A percentile compares a stretch with the other conserved stretches of the same genome.
Conservation (phyloP, 2,888 invertebrate species). For the Slavum lentiscoides region DNA sequence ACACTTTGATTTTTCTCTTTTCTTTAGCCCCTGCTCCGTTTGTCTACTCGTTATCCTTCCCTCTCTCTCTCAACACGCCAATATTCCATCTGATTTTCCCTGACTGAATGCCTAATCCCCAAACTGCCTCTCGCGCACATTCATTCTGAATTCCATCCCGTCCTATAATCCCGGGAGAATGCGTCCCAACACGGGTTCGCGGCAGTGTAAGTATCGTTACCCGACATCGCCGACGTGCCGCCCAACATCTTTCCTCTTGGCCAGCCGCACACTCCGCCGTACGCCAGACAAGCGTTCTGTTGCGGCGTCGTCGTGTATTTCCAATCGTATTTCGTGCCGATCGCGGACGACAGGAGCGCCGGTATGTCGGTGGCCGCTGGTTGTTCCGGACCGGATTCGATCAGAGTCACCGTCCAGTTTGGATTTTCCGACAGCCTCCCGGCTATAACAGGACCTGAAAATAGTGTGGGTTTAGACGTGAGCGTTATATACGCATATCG, state of each 20-base stretch:
- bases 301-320: slow-evolving; percentile 63
- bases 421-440: slow-evolving; percentile 62
- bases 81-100: no score
- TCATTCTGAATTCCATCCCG: no score
- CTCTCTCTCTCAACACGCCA: no score
- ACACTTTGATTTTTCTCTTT: no score
- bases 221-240: slow-evolving; percentile 57
- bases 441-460: slow-evolving; percentile 62
- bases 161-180: no score
- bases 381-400: slow-evolving; percentile 63
- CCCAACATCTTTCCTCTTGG: slow-evolving; percentile 61
- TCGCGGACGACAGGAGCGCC: slow-evolving; percentile 59
- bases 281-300: slow-evolving; percentile 57
- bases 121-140: no score
- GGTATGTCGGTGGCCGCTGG: slow-evolving; percentile 61
- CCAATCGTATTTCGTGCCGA: slow-evolving; percentile 62
- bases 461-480: no score
- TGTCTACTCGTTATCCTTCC: no score
- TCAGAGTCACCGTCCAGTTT: slow-evolving; percentile 60
- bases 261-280: slow-evolving; percentile 61
- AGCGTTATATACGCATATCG: no score
- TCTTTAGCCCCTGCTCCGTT: no score
- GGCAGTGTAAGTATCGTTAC: slow-evolving; percentile 28
- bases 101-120: no score
- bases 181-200: no score